Percentiles rank a stretch among this genome's conserved stretches.
phyloP scores from a whole-genome alignment of 2,797 vertebrate genomes.

The Danio choprae region DNA sequence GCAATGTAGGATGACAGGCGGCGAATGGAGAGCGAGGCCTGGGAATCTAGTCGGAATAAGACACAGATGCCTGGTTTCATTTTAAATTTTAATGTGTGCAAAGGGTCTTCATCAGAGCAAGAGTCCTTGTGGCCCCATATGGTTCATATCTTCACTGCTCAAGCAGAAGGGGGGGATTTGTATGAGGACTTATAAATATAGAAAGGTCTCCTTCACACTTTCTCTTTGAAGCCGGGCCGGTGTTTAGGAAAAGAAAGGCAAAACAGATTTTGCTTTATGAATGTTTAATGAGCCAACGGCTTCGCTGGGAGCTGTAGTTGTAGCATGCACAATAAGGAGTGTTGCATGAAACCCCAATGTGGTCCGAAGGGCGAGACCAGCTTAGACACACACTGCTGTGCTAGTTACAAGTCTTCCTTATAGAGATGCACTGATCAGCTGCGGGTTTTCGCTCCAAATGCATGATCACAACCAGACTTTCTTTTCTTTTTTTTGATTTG shows the following conservation, averaged over 20 bases:
- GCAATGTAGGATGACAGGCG: slow-evolving; percentile 28
- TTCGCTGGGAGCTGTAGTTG: slow-evolving; percentile 53
- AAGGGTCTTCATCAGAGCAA: slow-evolving; percentile 41
- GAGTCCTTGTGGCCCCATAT: slow-evolving; percentile 49
- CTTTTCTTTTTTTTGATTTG: no score
- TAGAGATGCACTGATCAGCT: no score
- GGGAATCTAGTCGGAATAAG: slow-evolving; percentile 30
- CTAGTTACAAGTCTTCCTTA: neutral
- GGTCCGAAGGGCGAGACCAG: slow-evolving; percentile 30
- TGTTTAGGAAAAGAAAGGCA: slow-evolving; percentile 65
- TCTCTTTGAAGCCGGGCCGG: slow-evolving; percentile 60
- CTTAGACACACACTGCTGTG: slow-evolving; percentile 44
- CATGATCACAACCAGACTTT: no score
- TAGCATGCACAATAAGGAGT: slow-evolving; percentile 60
- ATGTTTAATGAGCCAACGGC: slow-evolving; percentile 62
- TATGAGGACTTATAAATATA: slow-evolving; percentile 62
- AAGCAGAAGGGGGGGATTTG: slow-evolving; percentile 55
- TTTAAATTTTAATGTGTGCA: slow-evolving; percentile 45
- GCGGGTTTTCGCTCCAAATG: no score
- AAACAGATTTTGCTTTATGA: slow-evolving; percentile 66
- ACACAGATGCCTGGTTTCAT: slow-evolving; percentile 37
- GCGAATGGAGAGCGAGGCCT: slow-evolving; percentile 14
- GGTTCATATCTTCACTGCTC: slow-evolving; percentile 53
- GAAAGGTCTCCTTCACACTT: slow-evolving; percentile 57
- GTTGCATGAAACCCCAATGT: slow-evolving; percentile 44